These are phyloP conservation scores for Cinara cedri DNA, from an alignment of 2,888 invertebrate genomes.

Conservation along the genomic window DNA sequence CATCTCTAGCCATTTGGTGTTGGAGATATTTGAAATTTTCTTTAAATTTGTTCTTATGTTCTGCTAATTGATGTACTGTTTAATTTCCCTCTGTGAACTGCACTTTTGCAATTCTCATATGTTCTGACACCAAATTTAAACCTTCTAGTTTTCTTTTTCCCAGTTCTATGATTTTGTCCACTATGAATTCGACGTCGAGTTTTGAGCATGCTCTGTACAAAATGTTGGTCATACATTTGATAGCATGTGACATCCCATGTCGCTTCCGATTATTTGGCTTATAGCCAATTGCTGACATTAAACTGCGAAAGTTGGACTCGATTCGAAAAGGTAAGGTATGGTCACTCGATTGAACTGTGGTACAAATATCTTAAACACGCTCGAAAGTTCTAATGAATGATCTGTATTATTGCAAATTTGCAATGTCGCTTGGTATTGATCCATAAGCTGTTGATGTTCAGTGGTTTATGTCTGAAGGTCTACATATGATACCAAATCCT, in stretches of 20 bases:
- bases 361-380: background rate
- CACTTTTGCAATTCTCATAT: too few species aligned
- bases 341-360: background rate
- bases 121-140: too few species aligned
- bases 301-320: background rate
- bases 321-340: background rate
- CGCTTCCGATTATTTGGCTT: background rate
- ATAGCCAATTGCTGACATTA: background rate
- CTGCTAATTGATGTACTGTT: too few species aligned
- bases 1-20: too few species aligned
- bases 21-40: too few species aligned
- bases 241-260: background rate
- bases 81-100: too few species aligned
- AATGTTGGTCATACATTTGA: background rate
- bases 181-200: background rate
- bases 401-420: background rate
- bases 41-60: too few species aligned
- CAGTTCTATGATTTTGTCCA: background rate
- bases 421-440: background rate
- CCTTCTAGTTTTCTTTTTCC: too few species aligned
- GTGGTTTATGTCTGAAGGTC: too few species aligned
- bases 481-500: too few species aligned
- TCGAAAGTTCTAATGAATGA: background rate
- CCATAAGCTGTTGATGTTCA: too few species aligned
- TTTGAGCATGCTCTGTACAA: background rate